Base-by-base conservation (phyloP, 1,140 invertebrate species). In the Drosophila ohnishii region DNA sequence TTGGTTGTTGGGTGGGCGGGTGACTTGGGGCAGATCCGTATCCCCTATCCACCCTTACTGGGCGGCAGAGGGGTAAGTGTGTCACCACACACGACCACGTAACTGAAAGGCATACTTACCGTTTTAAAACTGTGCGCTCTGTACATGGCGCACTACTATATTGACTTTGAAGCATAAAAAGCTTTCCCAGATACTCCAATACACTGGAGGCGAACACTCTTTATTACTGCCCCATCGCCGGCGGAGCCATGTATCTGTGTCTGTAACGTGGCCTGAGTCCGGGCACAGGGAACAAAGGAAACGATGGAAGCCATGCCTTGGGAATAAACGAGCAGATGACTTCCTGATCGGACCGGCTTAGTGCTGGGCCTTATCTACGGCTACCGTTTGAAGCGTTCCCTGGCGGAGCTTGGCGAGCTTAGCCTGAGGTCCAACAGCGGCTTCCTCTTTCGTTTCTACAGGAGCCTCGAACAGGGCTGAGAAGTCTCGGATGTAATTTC, bases 101-200 rank as follows among this genome's bases (percentile, higher is more conserved):
- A 86, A 83, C 60, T 75, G 62, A 82, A 75, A 75, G 69, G 75
- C 76, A 75, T 83, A 86, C 83, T 87, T 86, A 83, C 76, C 83
- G 84, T 83, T 87, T 79, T 80, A 86, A 85, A 86, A 86, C 83
- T 82, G 83, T 73, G 71, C 69, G 66, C 81, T 75, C 81, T 67
- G 75, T 76, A 79, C 75, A 79, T 78, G 83, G 72, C 83, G 79
- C 71, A 83, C 64, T 45, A 61, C 61, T 82, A 87, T 86, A 86
- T 86, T 86, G 83, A 86, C 83, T 86, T 86, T 86, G 83, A 86
- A 74, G 79, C 79, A 86, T 87, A 87, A 86, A 86, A 86, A 86
- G 83, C 83, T 86, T 86, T 86, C 75, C 79, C 85, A 82, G 83
- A 87, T 86, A 83, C 63, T 76, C 75, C 79, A 72, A 82, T 86